Conservation (phyloP, 2,888 invertebrate genomes). For the Deilephila elpenor region DNA sequence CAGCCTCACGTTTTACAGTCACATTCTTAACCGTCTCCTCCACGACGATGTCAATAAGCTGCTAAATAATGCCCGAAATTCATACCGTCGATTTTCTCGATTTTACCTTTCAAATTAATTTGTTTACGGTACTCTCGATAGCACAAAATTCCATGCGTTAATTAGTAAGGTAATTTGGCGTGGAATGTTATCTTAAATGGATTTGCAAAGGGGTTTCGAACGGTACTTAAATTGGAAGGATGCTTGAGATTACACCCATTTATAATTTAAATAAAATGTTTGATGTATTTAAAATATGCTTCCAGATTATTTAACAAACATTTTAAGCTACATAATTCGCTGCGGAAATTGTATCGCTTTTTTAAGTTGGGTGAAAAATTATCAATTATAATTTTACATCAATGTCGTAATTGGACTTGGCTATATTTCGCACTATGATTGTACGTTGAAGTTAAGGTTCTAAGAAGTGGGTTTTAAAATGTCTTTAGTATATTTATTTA, state of each 20-base stretch:
- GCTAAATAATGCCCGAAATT: neutral
- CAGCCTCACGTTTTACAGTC: too few species aligned
- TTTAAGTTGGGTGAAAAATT: too few species aligned
- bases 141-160: slow-evolving; percentile 38
- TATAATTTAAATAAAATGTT: slow-evolving; percentile 3
- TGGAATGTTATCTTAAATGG: slow-evolving; percentile 46
- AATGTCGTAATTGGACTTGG: too few species aligned
- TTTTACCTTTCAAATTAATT: slow-evolving; percentile 4
- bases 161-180: slow-evolving; percentile 46
- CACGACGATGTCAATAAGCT: neutral
- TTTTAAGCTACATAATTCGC: neutral
- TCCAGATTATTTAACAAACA: neutral
- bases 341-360: too few species aligned
- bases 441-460: too few species aligned
- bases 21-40: too few species aligned
- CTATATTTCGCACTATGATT: too few species aligned
- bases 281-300: neutral
- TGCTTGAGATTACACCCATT: slow-evolving; percentile 26
- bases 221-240: slow-evolving; percentile 17
- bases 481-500: too few species aligned
- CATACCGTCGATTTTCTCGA: neutral
- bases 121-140: slow-evolving; percentile 38
- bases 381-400: too few species aligned
- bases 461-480: too few species aligned
- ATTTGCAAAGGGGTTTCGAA: slow-evolving; percentile 40